Percentiles rank a stretch among this genome's conserved stretches.
Conservation (phyloP, 2,888 invertebrate species). For the Augiades crinisus region DNA sequence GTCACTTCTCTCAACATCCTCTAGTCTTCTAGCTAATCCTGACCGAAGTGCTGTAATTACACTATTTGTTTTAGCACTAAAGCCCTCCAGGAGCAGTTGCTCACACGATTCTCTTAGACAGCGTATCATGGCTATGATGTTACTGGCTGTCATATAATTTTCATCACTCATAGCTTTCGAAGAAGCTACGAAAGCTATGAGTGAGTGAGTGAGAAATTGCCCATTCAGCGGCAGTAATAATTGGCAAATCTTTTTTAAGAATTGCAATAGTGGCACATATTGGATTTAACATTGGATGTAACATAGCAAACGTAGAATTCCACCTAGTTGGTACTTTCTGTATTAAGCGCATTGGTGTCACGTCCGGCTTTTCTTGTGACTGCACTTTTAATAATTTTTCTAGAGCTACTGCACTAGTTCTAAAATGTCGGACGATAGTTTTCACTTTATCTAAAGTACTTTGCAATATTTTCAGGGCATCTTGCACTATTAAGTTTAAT, state of each 20-base stretch:
- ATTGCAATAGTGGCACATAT: slow-evolving; percentile 30
- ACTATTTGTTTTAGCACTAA: slow-evolving; percentile 2
- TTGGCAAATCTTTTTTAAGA: slow-evolving; percentile 29
- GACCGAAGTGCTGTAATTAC: slow-evolving; percentile 9
- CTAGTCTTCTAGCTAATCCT: slow-evolving; percentile 25
- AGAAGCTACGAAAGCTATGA: slow-evolving; percentile 33
- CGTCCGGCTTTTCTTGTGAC: background rate
- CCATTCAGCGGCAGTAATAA: slow-evolving; percentile 34
- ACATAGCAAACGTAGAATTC: slow-evolving; percentile 31
- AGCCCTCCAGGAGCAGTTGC: background rate
- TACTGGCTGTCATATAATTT: slow-evolving; percentile 35
- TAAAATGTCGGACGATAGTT: slow-evolving; percentile 30
- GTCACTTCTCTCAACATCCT: slow-evolving; percentile 30
- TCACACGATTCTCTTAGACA: slow-evolving; percentile 33
- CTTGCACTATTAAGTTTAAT: slow-evolving; percentile 26
- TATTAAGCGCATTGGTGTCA: slow-evolving; percentile 28
- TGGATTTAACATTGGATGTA: slow-evolving; percentile 24
- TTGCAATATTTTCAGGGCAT: slow-evolving; percentile 29
- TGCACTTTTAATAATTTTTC: slow-evolving; percentile 30
- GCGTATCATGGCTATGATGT: slow-evolving; percentile 32
- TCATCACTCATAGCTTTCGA: slow-evolving; percentile 31
- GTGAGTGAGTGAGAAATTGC: slow-evolving; percentile 19
- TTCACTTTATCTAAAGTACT: slow-evolving; percentile 18
- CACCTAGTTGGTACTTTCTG: slow-evolving; percentile 38
- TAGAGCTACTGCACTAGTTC: slow-evolving; percentile 27